Evolutionary conservation across 2,888 invertebrate species (phyloP), one percentile per base, ranked within the genome.

Genomic region (Capitulum mitella): DNA sequence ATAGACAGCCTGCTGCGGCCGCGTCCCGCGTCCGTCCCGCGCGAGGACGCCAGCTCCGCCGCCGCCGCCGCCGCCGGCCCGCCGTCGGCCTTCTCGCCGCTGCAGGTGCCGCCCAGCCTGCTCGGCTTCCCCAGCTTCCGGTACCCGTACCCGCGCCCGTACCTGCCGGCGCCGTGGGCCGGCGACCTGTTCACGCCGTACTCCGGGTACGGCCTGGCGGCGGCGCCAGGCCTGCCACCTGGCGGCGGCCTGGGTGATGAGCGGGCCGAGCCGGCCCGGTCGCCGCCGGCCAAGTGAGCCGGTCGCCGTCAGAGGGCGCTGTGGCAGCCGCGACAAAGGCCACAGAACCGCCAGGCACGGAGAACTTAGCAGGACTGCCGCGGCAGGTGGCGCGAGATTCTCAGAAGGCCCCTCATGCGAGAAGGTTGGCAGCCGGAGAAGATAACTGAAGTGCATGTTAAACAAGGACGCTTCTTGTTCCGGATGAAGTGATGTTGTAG

Each of bases 1-100:
- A 70, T 70, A 22, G 70, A 70, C 37, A 70, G 70, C 19, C 70
- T 70, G 37, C 37, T 70, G 37, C 70, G 70, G 70, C 70, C 70
- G 37, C 70, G 70, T 22, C 70, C 70, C 3, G 22, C 70, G 22
- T 0, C 37, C 12, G 61, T 32, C 8, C 32, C 32, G 61, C 61
- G 32, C 2, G 54, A 54, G 14, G 51, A 51, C n/a, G 51, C 51
- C 51, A 19, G 19, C 51, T 19, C 51, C 46, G 46, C 46, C 46
- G 46, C 46, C 51, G 19, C 16, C 64, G 14, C 64, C 37, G 26
- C 37, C 32, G 70, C 29, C 58, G 58, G 22, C 22, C 29, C 37
- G 37, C 70, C 22, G 34, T 70, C 70, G 6, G 70, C 70, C 70
- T 70, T 70, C 70, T 32, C 29, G 22, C 37, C 70, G 14, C 70